A percentile compares a stretch with the other conserved stretches of the same genome.
Evolutionary conservation across 2,113 vertebrate species (phyloP).

Genomic region (Pollimyrus isidori): DNA sequence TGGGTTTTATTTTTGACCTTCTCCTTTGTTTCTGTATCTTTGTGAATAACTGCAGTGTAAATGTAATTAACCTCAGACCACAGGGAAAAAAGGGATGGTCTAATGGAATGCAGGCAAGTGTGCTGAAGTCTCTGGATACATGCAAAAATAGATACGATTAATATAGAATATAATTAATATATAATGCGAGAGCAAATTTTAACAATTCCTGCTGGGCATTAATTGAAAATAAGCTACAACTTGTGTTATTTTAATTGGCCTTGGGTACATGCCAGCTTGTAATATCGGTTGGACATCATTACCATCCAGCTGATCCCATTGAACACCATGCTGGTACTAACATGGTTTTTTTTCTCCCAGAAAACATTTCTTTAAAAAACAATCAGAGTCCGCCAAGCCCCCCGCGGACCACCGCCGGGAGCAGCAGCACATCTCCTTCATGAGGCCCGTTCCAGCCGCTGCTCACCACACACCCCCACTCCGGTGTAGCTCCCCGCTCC

Average conservation of each 20-base stretch:
- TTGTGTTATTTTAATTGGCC: background rate
- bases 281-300: background rate
- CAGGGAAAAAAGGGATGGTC: background rate
- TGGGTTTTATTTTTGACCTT: background rate
- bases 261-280: background rate
- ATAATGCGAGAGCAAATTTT: background rate
- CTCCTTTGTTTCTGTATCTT: background rate
- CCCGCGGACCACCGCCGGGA: background rate
- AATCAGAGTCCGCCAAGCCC: background rate
- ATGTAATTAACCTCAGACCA: constrained; percentile 2
- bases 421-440: background rate
- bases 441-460: background rate
- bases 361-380: background rate
- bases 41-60: background rate
- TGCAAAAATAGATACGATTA: background rate
- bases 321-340: background rate
- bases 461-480: background rate
- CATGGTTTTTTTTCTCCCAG: background rate
- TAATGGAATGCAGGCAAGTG: background rate
- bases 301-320: background rate
- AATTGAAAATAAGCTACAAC: background rate
- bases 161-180: background rate
- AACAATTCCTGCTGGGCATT: background rate
- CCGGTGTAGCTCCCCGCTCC: background rate
- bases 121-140: background rate